Conservation (phyloP, 2,113 vertebrate species). For the Chlorodrepanis virens region DNA sequence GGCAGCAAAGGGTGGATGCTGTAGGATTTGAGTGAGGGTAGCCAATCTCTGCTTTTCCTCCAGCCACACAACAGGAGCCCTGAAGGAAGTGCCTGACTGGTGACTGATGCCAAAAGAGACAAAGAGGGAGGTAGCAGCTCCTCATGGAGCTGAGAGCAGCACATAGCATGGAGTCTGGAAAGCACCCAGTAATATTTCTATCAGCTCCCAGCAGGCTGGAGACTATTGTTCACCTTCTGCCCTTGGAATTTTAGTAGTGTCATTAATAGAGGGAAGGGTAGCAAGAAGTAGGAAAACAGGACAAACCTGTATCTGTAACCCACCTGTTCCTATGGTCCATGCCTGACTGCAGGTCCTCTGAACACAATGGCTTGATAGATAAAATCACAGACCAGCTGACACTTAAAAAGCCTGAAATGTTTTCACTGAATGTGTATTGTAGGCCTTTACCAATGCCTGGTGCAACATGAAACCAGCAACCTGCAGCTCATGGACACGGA, state of each 20-base stretch:
- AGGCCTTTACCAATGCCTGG: background rate
- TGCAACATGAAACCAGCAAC: background rate
- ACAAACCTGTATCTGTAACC: slow-evolving; percentile 48
- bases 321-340: background rate
- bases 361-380: background rate
- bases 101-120: background rate
- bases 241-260: background rate
- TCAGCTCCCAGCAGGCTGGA: background rate
- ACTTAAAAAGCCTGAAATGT: background rate
- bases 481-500: background rate
- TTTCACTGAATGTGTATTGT: background rate
- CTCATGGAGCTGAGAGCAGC: background rate
- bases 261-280: background rate
- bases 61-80: background rate
- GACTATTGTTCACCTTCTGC: background rate
- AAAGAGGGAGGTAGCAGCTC: background rate
- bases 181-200: background rate
- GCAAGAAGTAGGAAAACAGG: slow-evolving; percentile 45
- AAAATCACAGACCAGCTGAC: slow-evolving; percentile 11
- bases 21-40: background rate
- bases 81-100: background rate
- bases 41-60: background rate
- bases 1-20: background rate
- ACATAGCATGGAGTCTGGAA: background rate
- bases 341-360: background rate